Percentiles rank a stretch among this genome's conserved stretches.
phyloP scores from a whole-genome alignment of 1,140 invertebrate species.

The Bombus impatiens region DNA sequence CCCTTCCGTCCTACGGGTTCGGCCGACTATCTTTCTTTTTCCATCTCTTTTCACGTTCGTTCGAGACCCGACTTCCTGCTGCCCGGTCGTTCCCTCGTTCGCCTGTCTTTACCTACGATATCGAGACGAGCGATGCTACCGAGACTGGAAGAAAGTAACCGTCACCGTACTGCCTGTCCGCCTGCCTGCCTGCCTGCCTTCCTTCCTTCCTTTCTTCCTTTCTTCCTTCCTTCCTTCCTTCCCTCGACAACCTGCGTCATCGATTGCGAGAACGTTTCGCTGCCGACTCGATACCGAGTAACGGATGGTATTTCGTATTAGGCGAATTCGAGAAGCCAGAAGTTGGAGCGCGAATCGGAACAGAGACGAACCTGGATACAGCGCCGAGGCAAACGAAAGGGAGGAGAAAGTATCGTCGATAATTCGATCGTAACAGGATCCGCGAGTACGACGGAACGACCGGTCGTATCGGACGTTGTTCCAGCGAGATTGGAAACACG shows the following conservation, averaged over 20 bases:
- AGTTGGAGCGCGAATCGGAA: no score
- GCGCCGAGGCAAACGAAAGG: no score
- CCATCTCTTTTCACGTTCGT: conserved; percentile 36
- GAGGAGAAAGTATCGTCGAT: conserved; percentile 19
- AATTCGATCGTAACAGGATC: conserved; percentile 28
- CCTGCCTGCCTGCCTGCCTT: background rate
- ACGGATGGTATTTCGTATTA: background rate
- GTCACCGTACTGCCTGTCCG: background rate
- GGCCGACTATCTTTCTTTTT: conserved; percentile 72
- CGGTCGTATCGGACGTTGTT: conserved; percentile 35
- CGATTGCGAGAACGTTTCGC: conserved; percentile 17
- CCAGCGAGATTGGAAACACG: conserved; percentile 50
- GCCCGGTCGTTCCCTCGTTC: background rate
- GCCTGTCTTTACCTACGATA: conserved; percentile 29
- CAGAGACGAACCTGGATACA: no score
- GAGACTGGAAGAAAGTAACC: background rate
- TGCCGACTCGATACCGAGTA: background rate
- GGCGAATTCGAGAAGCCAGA: background rate
- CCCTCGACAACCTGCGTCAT: background rate
- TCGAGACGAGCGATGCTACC: background rate
- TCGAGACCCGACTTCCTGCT: conserved; percentile 42
- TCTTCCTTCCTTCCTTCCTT: background rate
- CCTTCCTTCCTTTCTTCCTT: no score
- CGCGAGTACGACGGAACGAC: conserved; percentile 18
- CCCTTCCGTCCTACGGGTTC: conserved; percentile 59